Conservation (phyloP, 1,140 invertebrate genomes). For the Ladona fulva region DNA sequence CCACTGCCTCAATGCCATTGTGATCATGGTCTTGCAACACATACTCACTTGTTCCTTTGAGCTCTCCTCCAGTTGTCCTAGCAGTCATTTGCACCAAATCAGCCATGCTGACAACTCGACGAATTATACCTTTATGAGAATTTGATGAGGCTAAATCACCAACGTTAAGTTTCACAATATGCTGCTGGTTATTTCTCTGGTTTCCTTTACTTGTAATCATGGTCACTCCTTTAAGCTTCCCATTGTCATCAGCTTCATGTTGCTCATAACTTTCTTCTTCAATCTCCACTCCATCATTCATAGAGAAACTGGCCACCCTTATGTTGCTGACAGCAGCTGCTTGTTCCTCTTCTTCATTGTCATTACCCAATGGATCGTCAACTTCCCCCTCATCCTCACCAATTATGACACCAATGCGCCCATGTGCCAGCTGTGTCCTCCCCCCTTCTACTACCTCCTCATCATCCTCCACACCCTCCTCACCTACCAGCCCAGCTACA, state of each 20-base stretch:
- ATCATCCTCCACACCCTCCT: slow-evolving; percentile 20
- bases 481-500: slow-evolving; percentile 17
- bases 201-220: not conserved
- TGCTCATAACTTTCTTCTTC: slow-evolving; percentile 17
- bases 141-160: not conserved
- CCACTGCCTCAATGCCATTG: slow-evolving; percentile 17
- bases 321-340: slow-evolving; percentile 13
- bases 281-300: slow-evolving; percentile 18
- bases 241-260: not conserved
- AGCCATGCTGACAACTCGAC: not conserved
- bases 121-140: not conserved
- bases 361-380: slow-evolving; percentile 17
- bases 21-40: not conserved
- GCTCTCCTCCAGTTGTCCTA: not conserved
- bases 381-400: not conserved
- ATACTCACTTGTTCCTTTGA: not conserved
- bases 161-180: not conserved
- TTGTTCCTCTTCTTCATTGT: slow-evolving; percentile 12
- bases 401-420: not conserved
- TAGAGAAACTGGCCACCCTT: not conserved
- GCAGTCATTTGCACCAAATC: not conserved
- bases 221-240: not conserved
- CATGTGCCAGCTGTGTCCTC: slow-evolving; percentile 15
- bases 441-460: slow-evolving; percentile 19
- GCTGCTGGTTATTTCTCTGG: not conserved